Conservation (phyloP, 1,140 invertebrate genomes). For the Cyrtorhinus lividipennis region DNA sequence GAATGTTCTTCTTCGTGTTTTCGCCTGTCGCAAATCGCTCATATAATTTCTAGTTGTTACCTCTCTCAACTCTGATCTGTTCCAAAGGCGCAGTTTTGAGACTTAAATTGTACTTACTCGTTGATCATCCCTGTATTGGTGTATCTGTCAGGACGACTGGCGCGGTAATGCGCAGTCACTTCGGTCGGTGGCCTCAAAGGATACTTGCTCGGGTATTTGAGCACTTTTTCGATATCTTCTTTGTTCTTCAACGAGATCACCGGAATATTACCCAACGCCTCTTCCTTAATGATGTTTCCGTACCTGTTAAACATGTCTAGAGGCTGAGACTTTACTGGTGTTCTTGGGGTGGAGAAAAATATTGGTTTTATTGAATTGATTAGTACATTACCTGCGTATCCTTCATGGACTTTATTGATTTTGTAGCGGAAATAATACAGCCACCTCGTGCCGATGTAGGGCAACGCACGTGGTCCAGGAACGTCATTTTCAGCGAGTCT, state of each 20-base stretch:
- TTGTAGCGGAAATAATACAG: constrained; percentile 55
- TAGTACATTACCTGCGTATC: constrained; percentile 64
- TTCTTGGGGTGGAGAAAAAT: constrained; percentile 23
- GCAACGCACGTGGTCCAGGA: constrained; percentile 57
- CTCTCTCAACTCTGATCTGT: too few relatives aligned
- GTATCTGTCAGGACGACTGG: constrained; percentile 57
- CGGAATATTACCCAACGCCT: constrained; percentile 52
- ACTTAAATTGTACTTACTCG: constrained; percentile 41
- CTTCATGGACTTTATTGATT: constrained; percentile 60
- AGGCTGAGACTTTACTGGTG: constrained; percentile 25
- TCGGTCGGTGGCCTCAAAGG: constrained; percentile 70
- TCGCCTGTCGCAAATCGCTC: too few relatives aligned
- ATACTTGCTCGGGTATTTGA: constrained; percentile 48
- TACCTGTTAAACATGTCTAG: constrained; percentile 53
- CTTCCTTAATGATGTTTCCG: constrained; percentile 62
- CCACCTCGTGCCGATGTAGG: constrained; percentile 68
- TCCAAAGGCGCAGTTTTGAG: not conserved
- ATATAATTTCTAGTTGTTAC: too few relatives aligned
- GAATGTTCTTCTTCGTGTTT: too few relatives aligned
- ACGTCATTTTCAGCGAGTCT: constrained; percentile 35
- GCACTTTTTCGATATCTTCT: constrained; percentile 60
- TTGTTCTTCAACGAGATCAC: constrained; percentile 61
- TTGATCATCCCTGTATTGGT: constrained; percentile 64
- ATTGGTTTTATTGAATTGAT: not conserved
- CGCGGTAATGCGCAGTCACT: constrained; percentile 60